Evolutionary conservation across 92 coral and sea anemone species (phyloP).

Genomic region (Ricordea florida): DNA sequence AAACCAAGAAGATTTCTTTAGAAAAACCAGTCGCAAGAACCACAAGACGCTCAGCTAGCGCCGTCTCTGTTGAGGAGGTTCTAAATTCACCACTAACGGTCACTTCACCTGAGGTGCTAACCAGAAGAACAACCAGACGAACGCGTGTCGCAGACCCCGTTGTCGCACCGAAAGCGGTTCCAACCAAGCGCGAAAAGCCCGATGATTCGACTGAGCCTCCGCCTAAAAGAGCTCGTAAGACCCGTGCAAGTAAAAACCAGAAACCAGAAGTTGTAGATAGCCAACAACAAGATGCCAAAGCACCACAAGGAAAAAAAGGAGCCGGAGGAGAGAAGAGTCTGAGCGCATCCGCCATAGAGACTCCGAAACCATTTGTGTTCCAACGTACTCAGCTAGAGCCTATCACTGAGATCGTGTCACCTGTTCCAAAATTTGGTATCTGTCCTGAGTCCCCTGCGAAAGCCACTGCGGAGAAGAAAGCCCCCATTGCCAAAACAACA

Average conservation of each 20-base stretch:
- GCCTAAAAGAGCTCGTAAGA: constrained; percentile 69
- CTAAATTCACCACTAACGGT: not conserved
- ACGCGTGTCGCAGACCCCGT: constrained; percentile 1
- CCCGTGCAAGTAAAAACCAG: constrained; percentile 4
- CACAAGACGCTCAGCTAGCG: not conserved
- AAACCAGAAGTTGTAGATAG: not conserved
- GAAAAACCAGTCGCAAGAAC: too few species aligned
- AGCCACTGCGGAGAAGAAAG: not conserved
- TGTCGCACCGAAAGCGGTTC: constrained; percentile 41
- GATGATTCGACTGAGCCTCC: constrained; percentile 57
- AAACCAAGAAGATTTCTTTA: too few species aligned
- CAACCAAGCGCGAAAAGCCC: constrained; percentile 72
- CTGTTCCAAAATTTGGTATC: constrained; percentile 32
- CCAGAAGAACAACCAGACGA: not conserved
- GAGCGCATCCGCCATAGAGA: constrained; percentile 52
- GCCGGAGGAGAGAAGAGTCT: constrained; percentile 39
- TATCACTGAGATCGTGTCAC: constrained; percentile 81
- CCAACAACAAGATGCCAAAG: not conserved
- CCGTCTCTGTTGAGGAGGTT: not conserved
- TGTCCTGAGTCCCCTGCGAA: not conserved
- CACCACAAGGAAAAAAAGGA: constrained; percentile 21
- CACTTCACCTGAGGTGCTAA: not conserved
- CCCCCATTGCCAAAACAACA: not conserved
- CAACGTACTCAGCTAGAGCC: constrained; percentile 82
- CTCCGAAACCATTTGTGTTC: constrained; percentile 77